Evolutionary conservation across 2,113 vertebrate genomes (phyloP), one percentile per base, ranked within the genome.

Genomic region (Balaeniceps rex): DNA sequence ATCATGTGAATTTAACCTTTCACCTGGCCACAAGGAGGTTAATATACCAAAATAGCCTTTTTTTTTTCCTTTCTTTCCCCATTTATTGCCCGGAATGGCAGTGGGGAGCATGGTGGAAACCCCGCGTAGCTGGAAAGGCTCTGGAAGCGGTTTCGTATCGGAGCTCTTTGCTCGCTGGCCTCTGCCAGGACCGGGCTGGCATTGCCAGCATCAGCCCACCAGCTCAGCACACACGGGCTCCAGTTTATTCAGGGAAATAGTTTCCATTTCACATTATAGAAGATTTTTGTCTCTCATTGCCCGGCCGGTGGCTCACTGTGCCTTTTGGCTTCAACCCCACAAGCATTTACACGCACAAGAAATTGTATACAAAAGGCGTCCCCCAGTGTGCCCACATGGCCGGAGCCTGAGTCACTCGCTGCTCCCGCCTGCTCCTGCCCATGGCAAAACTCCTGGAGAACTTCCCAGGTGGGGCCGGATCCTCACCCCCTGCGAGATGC

Each of bases 1-100:
- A 94, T 97, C 96, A 94, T 96, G 57, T 94, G 95, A 97, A 96
- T 95, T 96, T 95, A 97, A 97, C 97, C 98, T 98, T 98, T 98
- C 97, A 96, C 88, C 97, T 96, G 96, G 96, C 97, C 97, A 88
- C 96, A 88, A 85, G 76, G 71, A 95, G 94, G 95, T 97, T 96
- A 95, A 96, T 93, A 90, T 44, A 88, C 95, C 86, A 92, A 95
- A 97, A 98, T 97, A 97, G 94, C 79, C 79, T 40, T 68, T 57
- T 51, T 40, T 47, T 47, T 47, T 47, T 47, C 19, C 44, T 49
- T 38, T 5, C 16, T 52, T 40, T 40, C 63, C 49, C 83, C 54
- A 11, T 93, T 95, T 86, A 84, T 77, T 90, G 40, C 70, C 77
- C 29, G 1, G 13, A 47, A 57, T 25, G 68, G 83, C 68, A 79